These are phyloP conservation scores for Tetramorium alpestre DNA, from an alignment of 1,140 invertebrate species.

Conservation along the genomic window DNA sequence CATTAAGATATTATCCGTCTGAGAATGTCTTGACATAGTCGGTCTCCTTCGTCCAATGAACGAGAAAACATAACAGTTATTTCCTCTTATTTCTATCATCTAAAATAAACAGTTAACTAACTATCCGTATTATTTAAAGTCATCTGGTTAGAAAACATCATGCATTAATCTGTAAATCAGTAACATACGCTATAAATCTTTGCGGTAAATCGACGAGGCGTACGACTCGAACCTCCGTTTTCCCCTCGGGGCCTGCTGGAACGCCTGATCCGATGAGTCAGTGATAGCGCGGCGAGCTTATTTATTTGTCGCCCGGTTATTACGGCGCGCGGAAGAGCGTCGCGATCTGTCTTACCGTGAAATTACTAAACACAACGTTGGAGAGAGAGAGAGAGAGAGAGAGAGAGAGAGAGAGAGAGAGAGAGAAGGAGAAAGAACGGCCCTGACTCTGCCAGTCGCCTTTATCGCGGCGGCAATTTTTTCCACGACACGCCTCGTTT, in stretches of 20 bases:
- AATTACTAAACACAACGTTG: constrained; percentile 50
- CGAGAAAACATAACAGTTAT: not conserved
- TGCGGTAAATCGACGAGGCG: not conserved
- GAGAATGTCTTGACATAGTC: not conserved
- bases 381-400: not conserved
- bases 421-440: not conserved
- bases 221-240: not conserved
- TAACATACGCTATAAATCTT: not conserved
- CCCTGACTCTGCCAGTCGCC: not conserved
- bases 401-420: no score
- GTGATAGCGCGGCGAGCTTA: not conserved
- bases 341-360: constrained; percentile 52
- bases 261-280: not conserved
- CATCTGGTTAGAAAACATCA: not conserved
- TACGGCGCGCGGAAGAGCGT: constrained; percentile 26
- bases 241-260: not conserved
- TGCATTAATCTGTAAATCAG: not conserved
- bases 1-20: not conserved
- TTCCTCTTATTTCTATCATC: not conserved
- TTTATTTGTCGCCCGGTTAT: constrained; percentile 32
- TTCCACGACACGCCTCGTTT: constrained; percentile 56
- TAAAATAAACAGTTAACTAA: not conserved
- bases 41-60: not conserved
- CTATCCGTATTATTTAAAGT: not conserved
- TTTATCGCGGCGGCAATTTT: constrained; percentile 55